A percentile compares a stretch with the other conserved stretches of the same genome.
These are phyloP conservation scores for Pecten maximus DNA, from an alignment of 2,888 invertebrate genomes.

Conservation along the genomic window DNA sequence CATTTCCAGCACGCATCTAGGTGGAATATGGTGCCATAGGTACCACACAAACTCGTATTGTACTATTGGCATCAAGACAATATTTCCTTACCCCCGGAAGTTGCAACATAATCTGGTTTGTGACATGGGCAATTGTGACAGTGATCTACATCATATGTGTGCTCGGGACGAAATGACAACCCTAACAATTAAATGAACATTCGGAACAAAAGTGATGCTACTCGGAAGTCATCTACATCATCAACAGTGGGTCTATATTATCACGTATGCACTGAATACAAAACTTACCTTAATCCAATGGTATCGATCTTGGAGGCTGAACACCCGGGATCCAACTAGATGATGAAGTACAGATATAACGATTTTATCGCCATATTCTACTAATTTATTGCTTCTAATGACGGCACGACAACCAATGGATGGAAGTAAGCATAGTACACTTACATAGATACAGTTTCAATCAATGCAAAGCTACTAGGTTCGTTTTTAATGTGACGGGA, in stretches of 20 bases:
- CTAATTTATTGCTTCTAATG: slow-evolving; percentile 35
- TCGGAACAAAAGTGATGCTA: not conserved
- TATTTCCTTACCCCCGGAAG: no score
- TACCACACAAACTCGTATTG: no score
- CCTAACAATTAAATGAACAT: not conserved
- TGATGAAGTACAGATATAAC: slow-evolving; percentile 19
- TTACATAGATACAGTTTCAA: slow-evolving; percentile 35
- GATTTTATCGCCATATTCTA: slow-evolving; percentile 26
- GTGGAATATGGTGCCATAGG: no score
- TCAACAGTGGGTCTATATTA: not conserved
- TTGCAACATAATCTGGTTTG: no score
- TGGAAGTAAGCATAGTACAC: not conserved
- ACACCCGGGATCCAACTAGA: not conserved
- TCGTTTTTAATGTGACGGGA: not conserved
- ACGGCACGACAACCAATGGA: not conserved
- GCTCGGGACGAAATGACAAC: no score
- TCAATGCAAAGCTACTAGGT: slow-evolving; percentile 16
- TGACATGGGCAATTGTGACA: no score
- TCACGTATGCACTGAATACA: not conserved
- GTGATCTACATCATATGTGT: no score
- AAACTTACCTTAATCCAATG: slow-evolving; percentile 8
- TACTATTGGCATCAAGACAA: no score
- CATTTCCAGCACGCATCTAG: no score
- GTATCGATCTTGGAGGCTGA: not conserved
- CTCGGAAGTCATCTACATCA: not conserved